These are phyloP conservation scores for Diplodus sargus DNA, from an alignment of 2,797 vertebrate species.

Conservation along the genomic window DNA sequence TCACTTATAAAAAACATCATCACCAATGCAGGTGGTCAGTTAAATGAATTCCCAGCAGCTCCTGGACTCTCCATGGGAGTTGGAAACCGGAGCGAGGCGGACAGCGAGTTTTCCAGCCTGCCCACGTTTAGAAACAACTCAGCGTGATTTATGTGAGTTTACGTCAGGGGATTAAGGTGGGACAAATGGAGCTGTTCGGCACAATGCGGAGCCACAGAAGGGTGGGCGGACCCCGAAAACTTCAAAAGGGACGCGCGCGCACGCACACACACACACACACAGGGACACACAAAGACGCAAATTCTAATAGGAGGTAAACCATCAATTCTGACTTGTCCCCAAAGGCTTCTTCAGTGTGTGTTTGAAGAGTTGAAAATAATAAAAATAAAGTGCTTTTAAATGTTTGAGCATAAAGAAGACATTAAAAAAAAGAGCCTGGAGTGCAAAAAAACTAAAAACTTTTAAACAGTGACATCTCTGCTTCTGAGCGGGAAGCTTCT, in stretches of 20 bases:
- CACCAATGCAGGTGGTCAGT: slow-evolving; percentile 45
- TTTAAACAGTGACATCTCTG: not conserved
- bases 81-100: slow-evolving; percentile 42
- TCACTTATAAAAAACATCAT: slow-evolving; percentile 21
- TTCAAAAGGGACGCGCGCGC: slow-evolving; percentile 64
- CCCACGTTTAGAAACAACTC: slow-evolving; percentile 66
- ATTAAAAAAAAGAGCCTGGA: not conserved
- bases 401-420: slow-evolving; percentile 1
- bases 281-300: slow-evolving; percentile 25
- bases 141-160: slow-evolving; percentile 78
- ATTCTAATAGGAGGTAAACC: slow-evolving; percentile 47
- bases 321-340: slow-evolving; percentile 54
- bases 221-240: slow-evolving; percentile 63
- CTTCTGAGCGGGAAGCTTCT: not conserved
- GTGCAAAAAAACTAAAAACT: not conserved
- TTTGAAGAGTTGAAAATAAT: slow-evolving; percentile 10
- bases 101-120: slow-evolving; percentile 48
- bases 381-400: not conserved
- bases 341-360: slow-evolving; percentile 39
- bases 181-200: slow-evolving; percentile 78
- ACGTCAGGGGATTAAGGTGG: slow-evolving; percentile 79
- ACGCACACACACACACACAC: slow-evolving; percentile 19
- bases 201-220: slow-evolving; percentile 70
- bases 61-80: slow-evolving; percentile 36
- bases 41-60: slow-evolving; percentile 41